Evolutionary conservation across 2,888 invertebrate species (phyloP), one percentile per base, ranked within the genome.

Genomic region (Euplagia quadripunctaria): DNA sequence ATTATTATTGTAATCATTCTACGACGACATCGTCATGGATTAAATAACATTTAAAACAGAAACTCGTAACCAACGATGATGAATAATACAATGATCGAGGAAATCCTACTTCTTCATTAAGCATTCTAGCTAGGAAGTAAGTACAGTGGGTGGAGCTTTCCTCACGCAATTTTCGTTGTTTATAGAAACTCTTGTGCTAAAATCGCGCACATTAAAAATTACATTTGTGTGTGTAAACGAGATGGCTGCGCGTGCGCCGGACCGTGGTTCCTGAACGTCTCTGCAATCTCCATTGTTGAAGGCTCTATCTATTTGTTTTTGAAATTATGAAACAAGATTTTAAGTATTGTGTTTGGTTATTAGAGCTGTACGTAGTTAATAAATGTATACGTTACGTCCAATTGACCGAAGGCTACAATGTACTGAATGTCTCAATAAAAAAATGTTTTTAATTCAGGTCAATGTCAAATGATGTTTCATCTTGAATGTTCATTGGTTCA

Each of bases 191-290:
- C 16, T 67, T 49, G 51, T 51, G 51, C 9, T 51, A 51, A 51
- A 52, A 52, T 68, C 49, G 42, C n/a, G n/a, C 68, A 69, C 46
- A 49, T 16, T 31, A 43, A 12, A 68, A 17, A 68, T 16, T 58
- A 17, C 49, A 16, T 64, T 65, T 49, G 31, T 72, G 68, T 72
- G 46, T n/a, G 71, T 71, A 80, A 88, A 87, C 83, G 83, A 85
- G 85, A 81, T 78, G 64, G 74, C 72, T 78, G 81, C 73, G 80
- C 65, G 77, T 65, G 81, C 87, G 75, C 51, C 88, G 76, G 80
- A 80, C 82, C 89, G 85, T 87, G 75, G 77, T 87, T 90, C 89
- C 90, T 86, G 81, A 76, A 75, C 83, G 86, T 88, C 87, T 85
- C 82, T 74, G 80, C 77, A 79, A 80, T 78, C 76, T 73, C 82